Base-by-base conservation (phyloP, 2,797 vertebrate genomes). In the Ceyx erithaca region DNA sequence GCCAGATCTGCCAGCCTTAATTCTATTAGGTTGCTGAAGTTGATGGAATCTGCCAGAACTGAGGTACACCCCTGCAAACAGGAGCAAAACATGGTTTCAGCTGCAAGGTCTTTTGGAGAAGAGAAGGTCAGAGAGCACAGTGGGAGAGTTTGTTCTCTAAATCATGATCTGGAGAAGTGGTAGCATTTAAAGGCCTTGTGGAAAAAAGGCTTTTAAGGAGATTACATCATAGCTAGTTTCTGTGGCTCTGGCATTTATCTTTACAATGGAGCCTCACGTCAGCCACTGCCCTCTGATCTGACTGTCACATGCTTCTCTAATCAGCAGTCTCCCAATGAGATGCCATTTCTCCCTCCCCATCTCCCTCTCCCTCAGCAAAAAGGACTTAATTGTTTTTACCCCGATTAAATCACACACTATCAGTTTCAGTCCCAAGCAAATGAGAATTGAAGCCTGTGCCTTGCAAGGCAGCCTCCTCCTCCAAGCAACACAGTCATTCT, bases 201-300 rank as follows among this genome's bases (percentile, higher is more conserved):
- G 83, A 62, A 87, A 92, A 95, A 89, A 88, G 46, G 90, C 91
- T 96, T 96, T 94, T 91, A 95, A 91, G 90, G 62, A 90, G 84
- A 93, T 96, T 91, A 95, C 90, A 92, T 96, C 94, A 96, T 82
- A 89, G 85, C 71, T 83, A 68, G 85, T 48, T 86, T 90, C 89
- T 89, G 66, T 30, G 23, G 71, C 68, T 81, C 85, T 89, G 80
- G 51, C 86, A 95, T 94, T 96, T 90, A 87, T 93, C 95, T 89
- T 96, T 21, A 92, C 80, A 96, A 95, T 83, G 84, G 67, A 68
- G 0, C 7, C 70, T 93, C 80, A 80, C 68, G 40, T 94, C 94
- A 95, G 85, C 73, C 35, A n/a, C 68, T 77, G 89, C 91, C 89
- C 80, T 87, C 85, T 76, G 87, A 90, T 93, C 79, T 31, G 87